Base-by-base conservation (phyloP, 53 echinoderm and acorn worm genomes). In the Henricia sp. region DNA sequence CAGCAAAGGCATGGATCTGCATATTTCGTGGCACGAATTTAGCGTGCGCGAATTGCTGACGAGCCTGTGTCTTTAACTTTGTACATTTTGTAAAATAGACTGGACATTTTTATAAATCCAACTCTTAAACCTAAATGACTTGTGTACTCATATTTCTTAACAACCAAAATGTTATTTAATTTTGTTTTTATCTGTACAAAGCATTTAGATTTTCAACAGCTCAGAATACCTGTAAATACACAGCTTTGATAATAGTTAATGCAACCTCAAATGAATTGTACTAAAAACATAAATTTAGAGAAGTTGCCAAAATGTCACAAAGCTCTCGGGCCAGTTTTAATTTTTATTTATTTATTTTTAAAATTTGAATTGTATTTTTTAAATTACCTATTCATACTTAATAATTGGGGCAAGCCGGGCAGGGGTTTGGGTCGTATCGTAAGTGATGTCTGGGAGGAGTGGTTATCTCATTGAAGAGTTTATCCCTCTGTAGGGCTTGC, bases 61-160 rank as follows among this genome's bases (percentile, higher is more conserved):
- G 13, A 6, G 13, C 6, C 13, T 9, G 44, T 6, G 6, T 44
- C 44, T 44, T 44, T 44, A 13, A 44, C 44, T 44, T 44, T 60
- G 62, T 60, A 32, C 33, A 33, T 32, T 29, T 60, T 67, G 67
- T 67, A 67, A 30, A 67, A 37, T 67, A 20, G 54, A 75, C 54
- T 56, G 75, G 55, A 75, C 73, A 23, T 27, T 37, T 67, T 67
- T 19, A 52, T 72, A 27, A 41, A 35, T 38, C 58, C 75, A 75
- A 75, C 75, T 56, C 75, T 37, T 73, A 32, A 75, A 1, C 67
- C 41, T 20, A 56, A 75, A 39, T 28, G 39, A 58, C 75, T 17
- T 25, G 56, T 75, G 75, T 75, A 75, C 41, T 75, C 58, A 75
- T 36, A 14, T 57, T 41, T 57, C 17, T 21, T 23, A 13, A 37